Percentiles rank a stretch among this genome's conserved stretches.
Conservation (phyloP, 2,888 invertebrate genomes). For the Eilema depressum region DNA sequence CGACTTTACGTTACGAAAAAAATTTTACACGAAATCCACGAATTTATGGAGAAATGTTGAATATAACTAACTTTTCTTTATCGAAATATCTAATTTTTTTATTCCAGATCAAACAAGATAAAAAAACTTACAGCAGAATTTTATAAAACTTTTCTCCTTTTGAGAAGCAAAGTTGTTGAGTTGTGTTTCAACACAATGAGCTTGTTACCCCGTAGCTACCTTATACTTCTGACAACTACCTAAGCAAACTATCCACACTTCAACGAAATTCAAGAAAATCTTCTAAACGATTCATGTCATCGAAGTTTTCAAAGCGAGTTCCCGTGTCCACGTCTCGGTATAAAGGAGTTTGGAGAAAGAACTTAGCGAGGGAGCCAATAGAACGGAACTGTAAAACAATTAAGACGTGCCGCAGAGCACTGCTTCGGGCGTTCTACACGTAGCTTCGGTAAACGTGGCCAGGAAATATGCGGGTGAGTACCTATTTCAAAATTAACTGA, state of each 20-base stretch:
- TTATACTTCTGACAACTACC: background rate
- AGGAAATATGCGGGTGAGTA: conserved; percentile 12
- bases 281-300: background rate
- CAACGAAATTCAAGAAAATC: background rate
- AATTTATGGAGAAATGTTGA: too few relatives aligned
- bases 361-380: conserved; percentile 32
- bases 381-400: conserved; percentile 62
- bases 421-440: conserved; percentile 54
- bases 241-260: background rate
- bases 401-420: conserved; percentile 52
- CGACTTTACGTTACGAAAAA: too few relatives aligned
- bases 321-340: conserved; percentile 19
- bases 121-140: too few relatives aligned
- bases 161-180: too few relatives aligned
- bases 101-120: too few relatives aligned
- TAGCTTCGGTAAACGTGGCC: conserved; percentile 43
- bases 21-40: too few relatives aligned
- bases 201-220: background rate
- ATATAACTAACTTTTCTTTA: too few relatives aligned
- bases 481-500: too few relatives aligned
- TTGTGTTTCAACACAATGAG: too few relatives aligned
- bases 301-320: conserved; percentile 16
- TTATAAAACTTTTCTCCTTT: too few relatives aligned
- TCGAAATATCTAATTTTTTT: too few relatives aligned
- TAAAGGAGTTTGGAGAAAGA: conserved; percentile 39